phyloP scores from a whole-genome alignment of 2,797 vertebrate species.

The Silurus lanzhouensis region DNA sequence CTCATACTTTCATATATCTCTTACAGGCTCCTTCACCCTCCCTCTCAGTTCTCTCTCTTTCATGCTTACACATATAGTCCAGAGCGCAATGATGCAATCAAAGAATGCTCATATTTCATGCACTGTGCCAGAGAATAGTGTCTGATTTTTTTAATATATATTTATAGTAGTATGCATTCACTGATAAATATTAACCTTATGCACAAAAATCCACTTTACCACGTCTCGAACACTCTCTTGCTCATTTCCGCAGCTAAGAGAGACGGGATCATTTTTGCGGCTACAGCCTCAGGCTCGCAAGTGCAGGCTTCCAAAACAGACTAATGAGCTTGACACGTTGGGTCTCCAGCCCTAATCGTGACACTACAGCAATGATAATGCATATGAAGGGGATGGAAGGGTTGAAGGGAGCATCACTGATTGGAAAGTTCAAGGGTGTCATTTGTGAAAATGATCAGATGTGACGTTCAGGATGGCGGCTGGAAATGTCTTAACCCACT shows the following conservation, averaged over 20 bases:
- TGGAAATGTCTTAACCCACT: slow-evolving; percentile 20
- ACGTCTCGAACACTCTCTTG: not conserved
- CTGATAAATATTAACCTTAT: not conserved
- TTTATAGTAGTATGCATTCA: not conserved
- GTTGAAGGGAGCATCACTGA: slow-evolving; percentile 6
- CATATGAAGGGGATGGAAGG: slow-evolving; percentile 31
- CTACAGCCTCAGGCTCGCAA: not conserved
- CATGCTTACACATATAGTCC: not conserved
- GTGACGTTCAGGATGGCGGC: slow-evolving; percentile 13
- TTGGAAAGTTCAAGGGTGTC: not conserved
- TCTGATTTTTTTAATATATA: not conserved
- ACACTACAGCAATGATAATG: slow-evolving; percentile 25
- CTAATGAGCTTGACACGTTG: slow-evolving; percentile 26
- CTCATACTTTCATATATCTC: not conserved
- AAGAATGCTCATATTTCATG: not conserved
- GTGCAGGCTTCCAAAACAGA: slow-evolving; percentile 4
- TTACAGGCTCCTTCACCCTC: not conserved
- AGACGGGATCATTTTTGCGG: not conserved
- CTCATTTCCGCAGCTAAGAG: not conserved
- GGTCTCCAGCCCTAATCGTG: slow-evolving; percentile 26
- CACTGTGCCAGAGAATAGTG: not conserved
- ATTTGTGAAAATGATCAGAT: slow-evolving; percentile 7
- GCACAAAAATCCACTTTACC: not conserved
- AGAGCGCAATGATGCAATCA: slow-evolving; percentile 1
- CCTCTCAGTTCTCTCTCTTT: not conserved